Base-by-base conservation (phyloP, 2,797 vertebrate species). In the Philypnodon macrostomus region DNA sequence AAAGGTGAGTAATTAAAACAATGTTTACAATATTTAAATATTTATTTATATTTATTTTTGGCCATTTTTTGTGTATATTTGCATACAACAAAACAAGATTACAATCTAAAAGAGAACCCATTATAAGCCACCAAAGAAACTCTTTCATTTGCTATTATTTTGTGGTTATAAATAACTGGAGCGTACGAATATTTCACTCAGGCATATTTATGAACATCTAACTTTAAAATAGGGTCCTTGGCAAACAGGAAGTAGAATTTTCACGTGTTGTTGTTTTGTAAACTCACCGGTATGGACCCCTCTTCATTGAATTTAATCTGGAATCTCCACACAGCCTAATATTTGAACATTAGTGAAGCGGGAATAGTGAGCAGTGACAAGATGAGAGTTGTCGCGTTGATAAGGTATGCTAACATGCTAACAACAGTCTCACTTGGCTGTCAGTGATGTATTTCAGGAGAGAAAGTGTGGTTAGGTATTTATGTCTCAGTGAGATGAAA, bases 351-450 rank as follows among this genome's bases (percentile, higher is more conserved):
- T 27, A n/a, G 1, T 11, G 9, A 1, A 29, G 17, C 27, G 0
- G 47, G 1, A 24, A 35, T 1, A 35, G 6, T 1, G 2, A 15
- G 39, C 42, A 39, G 44, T 32, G 63, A 50, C 35, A 84, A 46
- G 62, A 92, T 92, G 90, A 91, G 86, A 68, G 89, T 90, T 15
- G 90, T 90, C 59, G 90, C 89, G 47, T 72, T 92, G 47, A 91
- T 92, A 76, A 91, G 90, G 90, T 91, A 89, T 17, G 27, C 2
- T 3, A 32, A 1, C 5, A 19, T 17, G 4, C 4, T 19, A 18
- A n/a, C n/a, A n/a, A n/a, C n/a, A 8, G 9, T 38, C 9, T 36
- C 11, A 11, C 1, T 5, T 2, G 4, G 33, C 1, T 33, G 1
- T 32, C 10, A 1, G 8, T 5, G n/a, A n/a, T n/a, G n/a, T n/a